Percentiles rank a stretch among this genome's conserved stretches.
phyloP scores from a whole-genome alignment of 2,888 invertebrate genomes.

The Rhopalosiphum nymphaeae region DNA sequence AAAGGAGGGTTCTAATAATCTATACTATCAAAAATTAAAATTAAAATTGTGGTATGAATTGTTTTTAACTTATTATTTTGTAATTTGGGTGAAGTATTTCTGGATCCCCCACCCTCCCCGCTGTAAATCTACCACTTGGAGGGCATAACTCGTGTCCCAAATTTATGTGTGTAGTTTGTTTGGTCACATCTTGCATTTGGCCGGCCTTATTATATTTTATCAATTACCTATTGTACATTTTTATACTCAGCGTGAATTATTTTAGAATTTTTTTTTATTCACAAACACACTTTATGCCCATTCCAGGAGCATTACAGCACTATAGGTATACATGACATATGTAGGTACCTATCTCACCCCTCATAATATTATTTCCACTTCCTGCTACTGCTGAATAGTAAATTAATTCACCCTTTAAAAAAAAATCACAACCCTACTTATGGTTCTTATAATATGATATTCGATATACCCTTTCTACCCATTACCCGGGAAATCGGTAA shows the following conservation, averaged over 20 bases:
- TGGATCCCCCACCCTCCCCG: background rate
- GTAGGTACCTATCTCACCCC: slow-evolving; percentile 17
- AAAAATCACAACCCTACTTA: slow-evolving; percentile 45
- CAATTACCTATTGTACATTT: background rate
- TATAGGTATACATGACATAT: background rate
- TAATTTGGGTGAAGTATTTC: background rate
- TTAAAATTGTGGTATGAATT: background rate
- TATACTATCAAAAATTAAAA: background rate
- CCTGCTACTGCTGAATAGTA: slow-evolving; percentile 39
- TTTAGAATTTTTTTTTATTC: background rate
- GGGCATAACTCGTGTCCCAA: background rate
- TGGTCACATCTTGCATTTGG: background rate
- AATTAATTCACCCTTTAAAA: slow-evolving; percentile 48
- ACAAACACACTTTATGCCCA: background rate
- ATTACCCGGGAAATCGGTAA: background rate
- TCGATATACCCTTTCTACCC: background rate
- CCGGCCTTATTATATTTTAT: background rate
- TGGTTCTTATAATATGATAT: background rate
- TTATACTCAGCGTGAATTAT: background rate
- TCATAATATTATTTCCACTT: slow-evolving; percentile 23
- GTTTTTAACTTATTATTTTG: background rate
- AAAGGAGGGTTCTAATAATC: background rate
- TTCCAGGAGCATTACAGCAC: background rate
- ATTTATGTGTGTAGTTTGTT: background rate
- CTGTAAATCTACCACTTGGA: background rate